Conservation (phyloP, 1,140 invertebrate genomes). For the Phenacoccus solenopsis region DNA sequence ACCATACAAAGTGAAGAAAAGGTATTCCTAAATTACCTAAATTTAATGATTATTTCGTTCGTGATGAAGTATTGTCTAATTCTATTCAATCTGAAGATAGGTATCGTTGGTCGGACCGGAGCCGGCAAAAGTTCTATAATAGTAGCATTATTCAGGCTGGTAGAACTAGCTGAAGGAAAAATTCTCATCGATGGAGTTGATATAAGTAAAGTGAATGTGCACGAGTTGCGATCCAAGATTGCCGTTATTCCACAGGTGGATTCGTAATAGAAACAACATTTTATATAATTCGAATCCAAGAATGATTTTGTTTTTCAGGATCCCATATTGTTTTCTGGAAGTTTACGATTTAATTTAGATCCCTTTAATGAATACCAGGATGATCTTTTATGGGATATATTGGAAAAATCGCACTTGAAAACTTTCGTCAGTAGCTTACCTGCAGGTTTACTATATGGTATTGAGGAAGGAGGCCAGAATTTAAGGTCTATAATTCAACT, state of each 20-base stretch:
- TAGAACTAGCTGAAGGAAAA: slow-evolving; percentile 65
- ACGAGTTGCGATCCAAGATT: slow-evolving; percentile 69
- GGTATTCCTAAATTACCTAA: neutral
- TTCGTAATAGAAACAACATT: neutral
- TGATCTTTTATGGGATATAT: slow-evolving; percentile 62
- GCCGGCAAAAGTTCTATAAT: slow-evolving; percentile 78
- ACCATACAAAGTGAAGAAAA: slow-evolving; percentile 55
- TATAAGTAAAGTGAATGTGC: slow-evolving; percentile 74
- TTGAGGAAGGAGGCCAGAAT: slow-evolving; percentile 80
- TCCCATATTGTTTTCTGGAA: slow-evolving; percentile 77
- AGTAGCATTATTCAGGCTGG: slow-evolving; percentile 71
- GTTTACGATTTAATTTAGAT: slow-evolving; percentile 68
- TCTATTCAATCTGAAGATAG: slow-evolving; percentile 35
- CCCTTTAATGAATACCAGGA: slow-evolving; percentile 65
- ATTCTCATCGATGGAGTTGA: slow-evolving; percentile 84
- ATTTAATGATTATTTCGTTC: neutral
- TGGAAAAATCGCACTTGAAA: slow-evolving; percentile 67
- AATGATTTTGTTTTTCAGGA: slow-evolving; percentile 40
- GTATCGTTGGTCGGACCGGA: slow-evolving; percentile 70
- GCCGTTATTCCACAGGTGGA: slow-evolving; percentile 77
- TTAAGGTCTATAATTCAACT: slow-evolving; percentile 39
- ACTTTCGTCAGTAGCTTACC: slow-evolving; percentile 54
- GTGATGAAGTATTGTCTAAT: slow-evolving; percentile 36
- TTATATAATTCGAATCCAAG: neutral
- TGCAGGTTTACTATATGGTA: slow-evolving; percentile 62